phyloP scores from a whole-genome alignment of 1,140 invertebrate species.

The Phocides pigmalion region DNA sequence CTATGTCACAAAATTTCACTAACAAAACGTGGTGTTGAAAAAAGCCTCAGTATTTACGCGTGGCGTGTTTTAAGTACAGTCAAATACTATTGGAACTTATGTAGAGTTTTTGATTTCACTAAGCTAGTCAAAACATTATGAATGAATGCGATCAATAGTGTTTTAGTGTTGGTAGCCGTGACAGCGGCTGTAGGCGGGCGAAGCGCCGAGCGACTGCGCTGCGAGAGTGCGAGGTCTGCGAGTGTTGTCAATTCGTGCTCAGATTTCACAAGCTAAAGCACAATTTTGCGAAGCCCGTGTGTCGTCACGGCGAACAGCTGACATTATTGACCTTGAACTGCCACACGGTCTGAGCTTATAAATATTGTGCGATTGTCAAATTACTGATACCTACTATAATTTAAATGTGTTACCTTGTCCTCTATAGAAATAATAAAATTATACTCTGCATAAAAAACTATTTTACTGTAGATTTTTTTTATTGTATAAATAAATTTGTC shows the following conservation, averaged over 20 bases:
- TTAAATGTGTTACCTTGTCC: not conserved
- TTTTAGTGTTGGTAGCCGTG: constrained; percentile 30
- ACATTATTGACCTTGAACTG: constrained; percentile 18
- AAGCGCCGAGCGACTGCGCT: constrained; percentile 38
- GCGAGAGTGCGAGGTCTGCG: constrained; percentile 3
- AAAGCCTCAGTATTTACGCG: constrained; percentile 7
- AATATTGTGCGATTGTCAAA: not conserved
- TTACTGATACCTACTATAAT: not conserved
- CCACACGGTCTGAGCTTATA: not conserved
- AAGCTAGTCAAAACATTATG: constrained; percentile 51
- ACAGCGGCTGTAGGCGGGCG: constrained; percentile 43
- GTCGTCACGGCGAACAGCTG: constrained; percentile 21
- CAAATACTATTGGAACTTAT: constrained; percentile 10
- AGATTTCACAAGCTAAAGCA: constrained; percentile 16
- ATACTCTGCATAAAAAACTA: too few relatives aligned
- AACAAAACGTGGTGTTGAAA: constrained; percentile 2
- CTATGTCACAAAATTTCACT: constrained; percentile 26
- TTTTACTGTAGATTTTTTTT: too few relatives aligned
- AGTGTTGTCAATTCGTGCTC: not conserved
- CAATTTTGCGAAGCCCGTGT: constrained; percentile 12
- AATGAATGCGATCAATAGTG: constrained; percentile 60
- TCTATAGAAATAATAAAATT: not conserved
- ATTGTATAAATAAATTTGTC: too few relatives aligned
- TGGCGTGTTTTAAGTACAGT: constrained; percentile 9
- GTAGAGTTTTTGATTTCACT: constrained; percentile 26